Percentiles rank a stretch among this genome's conserved stretches.
phyloP scores from a whole-genome alignment of 2,113 vertebrate genomes.

The Callipepla californica region DNA sequence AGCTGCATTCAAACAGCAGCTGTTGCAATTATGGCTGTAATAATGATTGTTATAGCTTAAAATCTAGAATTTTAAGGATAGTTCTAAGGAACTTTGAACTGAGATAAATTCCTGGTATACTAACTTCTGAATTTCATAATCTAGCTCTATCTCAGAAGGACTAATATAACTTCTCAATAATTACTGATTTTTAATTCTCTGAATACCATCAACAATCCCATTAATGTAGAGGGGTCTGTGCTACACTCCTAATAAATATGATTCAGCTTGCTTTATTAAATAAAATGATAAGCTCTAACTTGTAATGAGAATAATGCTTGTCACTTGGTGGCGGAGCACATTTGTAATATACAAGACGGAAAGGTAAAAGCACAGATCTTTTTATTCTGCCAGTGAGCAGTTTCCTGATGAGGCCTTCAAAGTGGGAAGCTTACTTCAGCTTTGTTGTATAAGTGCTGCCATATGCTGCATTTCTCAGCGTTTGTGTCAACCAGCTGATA shows the following conservation, averaged over 20 bases:
- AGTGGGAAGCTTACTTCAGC: neutral
- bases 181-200: neutral
- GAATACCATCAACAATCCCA: neutral
- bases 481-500: neutral
- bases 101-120: accelerated
- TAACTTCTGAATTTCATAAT: neutral
- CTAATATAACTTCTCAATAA: neutral
- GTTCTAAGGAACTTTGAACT: neutral
- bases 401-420: slow-evolving; percentile 11
- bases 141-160: neutral
- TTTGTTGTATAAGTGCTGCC: neutral
- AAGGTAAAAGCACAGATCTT: neutral
- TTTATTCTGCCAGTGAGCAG: neutral
- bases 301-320: neutral
- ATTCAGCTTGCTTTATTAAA: neutral
- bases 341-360: neutral
- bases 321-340: neutral
- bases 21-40: neutral
- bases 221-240: neutral
- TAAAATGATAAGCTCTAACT: neutral
- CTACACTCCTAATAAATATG: neutral
- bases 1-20: neutral
- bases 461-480: neutral
- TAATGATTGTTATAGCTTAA: neutral
- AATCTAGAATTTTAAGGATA: neutral